Base-by-base conservation (phyloP, 2,888 invertebrate genomes). In the Carpatolechia fugitivella region DNA sequence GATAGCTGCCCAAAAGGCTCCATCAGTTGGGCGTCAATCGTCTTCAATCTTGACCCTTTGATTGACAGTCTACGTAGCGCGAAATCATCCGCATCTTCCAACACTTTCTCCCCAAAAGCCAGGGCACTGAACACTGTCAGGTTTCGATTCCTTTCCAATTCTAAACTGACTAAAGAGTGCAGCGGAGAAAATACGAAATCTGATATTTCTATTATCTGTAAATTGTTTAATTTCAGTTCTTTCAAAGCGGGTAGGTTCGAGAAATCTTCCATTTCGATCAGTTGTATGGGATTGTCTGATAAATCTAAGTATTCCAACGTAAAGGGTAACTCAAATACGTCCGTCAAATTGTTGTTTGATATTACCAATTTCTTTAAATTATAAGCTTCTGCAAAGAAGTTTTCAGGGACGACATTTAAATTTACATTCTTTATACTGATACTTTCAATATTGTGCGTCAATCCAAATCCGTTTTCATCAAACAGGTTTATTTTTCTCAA, bases 241-340 rank as follows among this genome's bases (percentile, higher is more conserved):
- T 85, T 90, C 38, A 94, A 62, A 0, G 85, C 89, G 0, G 91
- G 90, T 16, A 92, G 72, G 55, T 91, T 85, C 0, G 73, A 64
- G 47, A 93, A 88, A 63, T 92, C 87, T 61, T 87, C 90, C 0
- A 80, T 78, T 1, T 85, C 79, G 24, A 94, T 73, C 14, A 80
- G 79, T 0, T 69, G 63, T 2, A 94, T 87, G 7, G 91, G 87
- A 52, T 93, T 94, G 44, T 91, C 91, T 0, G 94, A 94, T 11
- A 94, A 64, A 72, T 94, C 94, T 14, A 94, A 76, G 57, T 91
- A 89, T 66, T 92, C 85, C 5, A 94, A 64, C 0, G 90, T 90
- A 24, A 81, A 85, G 0, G 94, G 93, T 52, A 93, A 66, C 31
- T 85, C 79, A 20, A 94, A 93, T 7, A 93, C 74, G 3, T 78